Base-by-base conservation (phyloP, 2,888 invertebrate genomes). In the Thysanoteuthis rhombus region DNA sequence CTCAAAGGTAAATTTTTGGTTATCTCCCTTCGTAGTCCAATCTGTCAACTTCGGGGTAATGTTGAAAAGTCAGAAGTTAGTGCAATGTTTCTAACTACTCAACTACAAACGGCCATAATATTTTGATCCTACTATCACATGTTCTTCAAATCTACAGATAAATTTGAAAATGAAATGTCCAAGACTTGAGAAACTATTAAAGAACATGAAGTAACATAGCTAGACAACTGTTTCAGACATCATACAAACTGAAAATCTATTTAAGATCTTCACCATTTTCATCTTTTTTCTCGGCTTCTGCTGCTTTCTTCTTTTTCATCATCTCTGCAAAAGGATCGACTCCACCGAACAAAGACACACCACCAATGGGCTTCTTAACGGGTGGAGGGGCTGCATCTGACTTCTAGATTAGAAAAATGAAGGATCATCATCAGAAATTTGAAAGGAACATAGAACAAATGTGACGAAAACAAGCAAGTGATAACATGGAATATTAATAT, bases 311-410 rank as follows among this genome's bases (percentile, higher is more conserved):
- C 75, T 75, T 75, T n/a, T 75, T 75, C 75, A 75, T 75, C 36
- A 75, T 75, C 75, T 75, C 75, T 36, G 94, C 94, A 38, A 95
- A 94, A 16, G 95, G 94, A 93, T 95, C 95, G 22, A 94, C 94
- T 38, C 95, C 96, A n/a, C 95, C 96, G 94, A 96, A 96, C 94
- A 96, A 94, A 1, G 96, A 95, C 28, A 96, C 96, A 40, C 96
- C 96, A 32, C 96, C 96, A 16, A 95, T 94, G 89, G 96, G 96
- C 94, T 96, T 96, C 94, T 96, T 96, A 75, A 75, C 75, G 36
- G 36, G 5, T 75, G 75, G 75, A 75, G 75, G 75, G 75, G 75
- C 75, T 75, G 75, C 75, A 75, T n/a, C 75, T 75, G 75, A 36
- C 16, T 75, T 75, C 75, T n/a, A 75, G 2, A 16, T 75, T 2